Evolutionary conservation across 2,113 vertebrate genomes (phyloP).

Genomic region (Microtus ochrogaster): DNA sequence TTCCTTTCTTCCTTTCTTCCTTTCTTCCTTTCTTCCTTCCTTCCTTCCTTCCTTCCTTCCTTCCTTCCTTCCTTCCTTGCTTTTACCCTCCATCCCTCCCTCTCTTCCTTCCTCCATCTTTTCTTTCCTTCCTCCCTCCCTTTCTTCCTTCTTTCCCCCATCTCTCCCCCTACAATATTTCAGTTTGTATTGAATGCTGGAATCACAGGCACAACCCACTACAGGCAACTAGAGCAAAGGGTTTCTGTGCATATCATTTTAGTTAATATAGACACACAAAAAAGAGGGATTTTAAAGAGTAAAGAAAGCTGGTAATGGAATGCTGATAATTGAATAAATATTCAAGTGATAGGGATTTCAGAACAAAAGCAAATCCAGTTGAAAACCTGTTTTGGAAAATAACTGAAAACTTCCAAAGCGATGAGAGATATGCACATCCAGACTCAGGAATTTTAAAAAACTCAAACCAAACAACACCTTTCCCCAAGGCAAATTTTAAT

Average conservation of each 20-base stretch:
- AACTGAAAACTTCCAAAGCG: neutral
- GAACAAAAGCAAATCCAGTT: neutral
- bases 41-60: too few relatives aligned
- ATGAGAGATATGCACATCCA: neutral
- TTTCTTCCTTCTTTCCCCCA: rapidly evolving
- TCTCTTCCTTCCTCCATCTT: too few relatives aligned
- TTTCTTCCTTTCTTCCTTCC: rapidly evolving
- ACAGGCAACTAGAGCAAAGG: too few relatives aligned
- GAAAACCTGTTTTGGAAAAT: neutral
- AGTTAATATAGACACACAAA: neutral
- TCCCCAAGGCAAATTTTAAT: neutral
- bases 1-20: too few relatives aligned
- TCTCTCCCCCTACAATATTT: neutral
- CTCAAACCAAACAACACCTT: neutral
- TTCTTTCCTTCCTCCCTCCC: too few relatives aligned
- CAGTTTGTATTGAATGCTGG: neutral
- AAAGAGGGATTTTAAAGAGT: neutral
- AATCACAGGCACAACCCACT: neutral
- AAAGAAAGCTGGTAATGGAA: neutral
- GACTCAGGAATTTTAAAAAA: neutral
- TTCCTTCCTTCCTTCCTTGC: rapidly evolving
- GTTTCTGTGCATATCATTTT: neutral
- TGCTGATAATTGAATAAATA: neutral
- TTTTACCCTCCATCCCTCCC: too few relatives aligned
- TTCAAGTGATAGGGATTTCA: neutral